Conservation (phyloP, 2,888 invertebrate genomes). For the Phengaris arion region DNA sequence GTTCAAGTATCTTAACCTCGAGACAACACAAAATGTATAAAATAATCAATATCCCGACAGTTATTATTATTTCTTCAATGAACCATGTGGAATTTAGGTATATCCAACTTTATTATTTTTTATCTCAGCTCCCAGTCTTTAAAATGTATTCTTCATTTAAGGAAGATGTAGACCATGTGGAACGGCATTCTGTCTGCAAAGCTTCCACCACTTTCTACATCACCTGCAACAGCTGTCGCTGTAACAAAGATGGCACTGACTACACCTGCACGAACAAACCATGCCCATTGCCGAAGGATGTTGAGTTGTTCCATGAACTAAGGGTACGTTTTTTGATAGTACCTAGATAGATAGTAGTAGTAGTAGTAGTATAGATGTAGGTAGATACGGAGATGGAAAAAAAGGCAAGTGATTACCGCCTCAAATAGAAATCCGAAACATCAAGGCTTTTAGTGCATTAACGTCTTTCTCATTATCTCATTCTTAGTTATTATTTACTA, state of each 20-base stretch:
- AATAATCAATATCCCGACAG: too few species aligned
- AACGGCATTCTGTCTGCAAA: constrained; percentile 64
- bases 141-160: background rate
- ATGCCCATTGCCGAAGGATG: constrained; percentile 66
- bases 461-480: too few species aligned
- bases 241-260: constrained; percentile 63
- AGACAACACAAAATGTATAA: too few species aligned
- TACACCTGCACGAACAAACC: constrained; percentile 70
- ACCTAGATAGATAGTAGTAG: constrained; percentile 12
- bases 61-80: too few species aligned
- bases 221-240: constrained; percentile 70
- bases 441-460: too few species aligned
- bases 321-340: constrained; percentile 47
- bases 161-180: constrained; percentile 61
- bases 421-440: background rate
- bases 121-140: too few species aligned
- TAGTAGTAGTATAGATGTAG: too few species aligned
- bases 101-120: too few species aligned
- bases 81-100: too few species aligned
- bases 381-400: background rate
- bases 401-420: background rate
- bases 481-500: too few species aligned
- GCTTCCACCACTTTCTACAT: constrained; percentile 61
- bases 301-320: constrained; percentile 65
- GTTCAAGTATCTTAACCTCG: too few species aligned